Base-by-base conservation (phyloP, 2,888 invertebrate genomes). In the Dynastes maya region DNA sequence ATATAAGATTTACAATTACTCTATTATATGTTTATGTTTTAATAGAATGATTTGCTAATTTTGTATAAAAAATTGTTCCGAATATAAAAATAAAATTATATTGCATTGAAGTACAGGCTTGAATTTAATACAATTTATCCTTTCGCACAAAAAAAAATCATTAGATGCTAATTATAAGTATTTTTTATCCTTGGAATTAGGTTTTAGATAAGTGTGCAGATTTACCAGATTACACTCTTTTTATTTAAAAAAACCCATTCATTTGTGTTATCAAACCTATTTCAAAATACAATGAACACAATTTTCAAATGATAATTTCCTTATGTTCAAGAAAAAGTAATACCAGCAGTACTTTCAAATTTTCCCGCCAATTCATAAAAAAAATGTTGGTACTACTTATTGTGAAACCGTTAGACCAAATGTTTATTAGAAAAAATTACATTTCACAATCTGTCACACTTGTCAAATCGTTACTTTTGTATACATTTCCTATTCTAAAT, bases 21-120 rank as follows among this genome's bases (percentile, higher is more conserved):
- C 45, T 55, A 67, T 45, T 45, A 61, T 61, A 61, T 61, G 8
- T 61, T 13, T 29, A 67, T 27, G 45, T 68, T 51, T 68, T 13
- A 68, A 40, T 5, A 65, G 45, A 49, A 68, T 45, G 45, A 27
- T 68, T 65, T 68, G 45, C 67, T 45, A 67, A 67, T 45, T 49
- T 68, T 68, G 67, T 68, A 68, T 49, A 27, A 45, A 45, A 68
- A 68, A 68, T 51, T 51, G 49, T 68, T 68, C 51, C 51, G 29
- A 51, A 27, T 45, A 68, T 68, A 51, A 45, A 45, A 68, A 68
- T 68, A 68, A 68, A 55, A 68, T 68, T 68, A 29, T 8, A 29
- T 51, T 45, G 16, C 67, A 67, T 65, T 55, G 8, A 55, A 55
- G 0, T 2, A 13, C 1, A 13, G 8, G 27, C 8, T 40, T 40